Base-by-base conservation (phyloP, 2,888 invertebrate genomes). In the Diarsia mendica region DNA sequence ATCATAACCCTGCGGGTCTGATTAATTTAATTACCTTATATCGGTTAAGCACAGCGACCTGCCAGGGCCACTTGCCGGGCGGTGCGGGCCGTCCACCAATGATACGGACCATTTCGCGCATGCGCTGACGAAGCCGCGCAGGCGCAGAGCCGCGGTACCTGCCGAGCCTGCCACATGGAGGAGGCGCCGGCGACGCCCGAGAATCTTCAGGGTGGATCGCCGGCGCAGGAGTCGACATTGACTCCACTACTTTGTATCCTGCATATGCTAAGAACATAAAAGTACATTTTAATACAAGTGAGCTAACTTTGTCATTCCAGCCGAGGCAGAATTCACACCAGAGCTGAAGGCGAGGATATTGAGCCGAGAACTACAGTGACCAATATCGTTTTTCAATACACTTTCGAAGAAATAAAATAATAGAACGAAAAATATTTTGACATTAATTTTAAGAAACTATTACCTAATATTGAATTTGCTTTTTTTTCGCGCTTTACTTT, bases 31-130 rank as follows among this genome's bases (percentile, higher is more conserved):
- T 70, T 94, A 98, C 98, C 97, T 97, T 97, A 93, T 97, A 98
- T 90, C 98, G 97, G 93, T 99, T 99, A 77, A 99, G 97, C 71
- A 99, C 97, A 70, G 98, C 99, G 33, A 98, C 99, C 95, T 99
- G 99, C 99, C 99, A 99, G 0, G 99, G 99, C 99, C 99, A 99
- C 90, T 98, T 98, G 58, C 98, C 98, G 67, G 97, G 98, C 18
- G 97, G 96, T 0, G 98, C 97, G 60, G 98, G 98, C 71, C 97
- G 96, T 0, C 99, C 99, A 0, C 99, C 99, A 75, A 99, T 98
- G 79, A 99, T 99, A 86, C 98, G 97, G 78, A 98, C 95, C 97
- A 98, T 97, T 72, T 97, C 97, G 39, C 95, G 93, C 93, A 97
- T 94, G 11, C 92, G 93, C 77, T 87, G 95, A 87, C 93, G 90